Base-by-base conservation (phyloP, 1,140 invertebrate genomes). In the Cyclargus thomasi region DNA sequence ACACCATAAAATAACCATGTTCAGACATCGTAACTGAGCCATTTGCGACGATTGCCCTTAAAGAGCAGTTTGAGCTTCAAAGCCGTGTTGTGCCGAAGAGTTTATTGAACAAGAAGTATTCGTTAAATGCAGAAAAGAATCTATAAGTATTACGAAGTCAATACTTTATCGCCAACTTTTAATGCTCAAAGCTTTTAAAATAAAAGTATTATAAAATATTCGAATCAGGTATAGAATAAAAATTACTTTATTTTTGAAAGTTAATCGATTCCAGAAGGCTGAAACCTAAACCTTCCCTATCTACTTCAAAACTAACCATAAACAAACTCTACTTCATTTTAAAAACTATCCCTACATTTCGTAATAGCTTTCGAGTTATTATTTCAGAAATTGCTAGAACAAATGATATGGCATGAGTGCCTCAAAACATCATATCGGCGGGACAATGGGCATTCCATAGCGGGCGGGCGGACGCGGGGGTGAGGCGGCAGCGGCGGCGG, bases 371-470 rank as follows among this genome's bases (percentile, higher is more conserved):
- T 59, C 8, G 20, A 59, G 10, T 21, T 64, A 57, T 65, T 70
- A 69, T 67, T 70, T 74, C 67, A 70, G 65, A 73, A 66, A 68
- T 71, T 65, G 66, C 67, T 68, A 70, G 69, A 71, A 79, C 74
- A 82, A 75, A 79, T 72, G 72, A 80, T 79, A 79, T 81, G 75
- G 80, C 77, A 80, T 78, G 78, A 84, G 76, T 82, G 75, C 75
- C 75, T 77, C 75, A 74, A 77, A 79, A 74, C 79, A 82, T 83
- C 74, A 81, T 81, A 79, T 79, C 75, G 76, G 74, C 75, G 77
- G 80, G 76, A 84, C 82, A 84, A 84, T 84, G 78, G 80, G 75
- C 82, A 84, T 82, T 81, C 80, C 79, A 75, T 71, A 65, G 73
- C 65, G 67, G 70, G 74, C 71, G 72, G 73, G 68, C 68, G 74